These are phyloP conservation scores for Holocentrus rufus DNA, from an alignment of 2,797 vertebrate species.

Conservation along the genomic window DNA sequence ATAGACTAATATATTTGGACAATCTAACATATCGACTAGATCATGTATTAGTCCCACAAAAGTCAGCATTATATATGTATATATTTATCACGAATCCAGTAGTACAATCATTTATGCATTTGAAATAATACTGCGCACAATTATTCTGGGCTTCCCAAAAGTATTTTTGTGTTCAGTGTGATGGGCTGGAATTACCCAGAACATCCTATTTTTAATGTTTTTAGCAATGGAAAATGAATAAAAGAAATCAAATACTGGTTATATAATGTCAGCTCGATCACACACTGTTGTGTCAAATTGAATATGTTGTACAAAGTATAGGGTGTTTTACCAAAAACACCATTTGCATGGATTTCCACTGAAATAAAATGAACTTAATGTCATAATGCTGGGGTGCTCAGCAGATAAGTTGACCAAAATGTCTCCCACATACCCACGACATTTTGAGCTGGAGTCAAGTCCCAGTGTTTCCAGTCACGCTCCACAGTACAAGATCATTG, in stretches of 20 bases:
- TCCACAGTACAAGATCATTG: neutral
- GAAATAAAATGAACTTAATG: conserved; percentile 2
- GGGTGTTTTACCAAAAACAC: neutral
- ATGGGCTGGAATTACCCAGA: neutral
- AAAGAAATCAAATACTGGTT: conserved; percentile 14
- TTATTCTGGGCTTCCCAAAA: conserved; percentile 25
- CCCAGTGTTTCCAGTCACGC: neutral
- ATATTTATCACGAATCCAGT: conserved; percentile 31
- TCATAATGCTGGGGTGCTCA: too few species aligned
- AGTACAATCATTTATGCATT: conserved; percentile 52
- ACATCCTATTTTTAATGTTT: too few species aligned
- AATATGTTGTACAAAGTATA: neutral
- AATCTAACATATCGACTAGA: conserved; percentile 72
- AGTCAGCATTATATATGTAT: conserved; percentile 64
- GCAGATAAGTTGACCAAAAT: neutral
- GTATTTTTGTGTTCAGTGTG: neutral
- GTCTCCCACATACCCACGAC: too few species aligned
- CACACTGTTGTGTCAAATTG: neutral
- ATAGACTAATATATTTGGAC: conserved; percentile 82
- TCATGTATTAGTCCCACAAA: conserved; percentile 64
- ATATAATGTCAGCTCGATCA: conserved; percentile 6
- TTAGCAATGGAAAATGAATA: too few species aligned
- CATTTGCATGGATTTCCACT: conserved; percentile 19
- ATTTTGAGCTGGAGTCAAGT: neutral
- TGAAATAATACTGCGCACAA: conserved; percentile 8